These are phyloP conservation scores for Drosophila acutilabella DNA, from an alignment of 2,888 invertebrate genomes.

Conservation along the genomic window DNA sequence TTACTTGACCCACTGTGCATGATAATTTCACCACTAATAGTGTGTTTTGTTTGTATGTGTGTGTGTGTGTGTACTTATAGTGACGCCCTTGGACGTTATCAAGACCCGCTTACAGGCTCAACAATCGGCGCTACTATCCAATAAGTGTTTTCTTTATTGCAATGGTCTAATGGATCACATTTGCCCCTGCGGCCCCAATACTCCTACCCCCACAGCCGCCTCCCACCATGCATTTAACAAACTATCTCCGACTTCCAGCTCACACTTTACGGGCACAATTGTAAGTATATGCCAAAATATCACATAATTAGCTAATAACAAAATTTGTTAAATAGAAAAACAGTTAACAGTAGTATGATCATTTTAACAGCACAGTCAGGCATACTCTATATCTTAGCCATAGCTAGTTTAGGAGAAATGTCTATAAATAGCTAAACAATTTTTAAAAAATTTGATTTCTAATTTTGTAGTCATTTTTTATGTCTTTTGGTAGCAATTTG, in stretches of 20 bases:
- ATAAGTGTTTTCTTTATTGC: conserved; percentile 97
- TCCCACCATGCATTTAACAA: conserved; percentile 52
- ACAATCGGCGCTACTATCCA: conserved; percentile 91
- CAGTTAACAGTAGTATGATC: too few relatives aligned
- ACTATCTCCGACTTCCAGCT: conserved; percentile 39
- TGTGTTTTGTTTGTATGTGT: neutral
- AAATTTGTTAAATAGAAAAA: neutral
- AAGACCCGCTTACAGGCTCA: conserved; percentile 99
- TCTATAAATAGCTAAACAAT: too few relatives aligned
- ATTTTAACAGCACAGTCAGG: too few relatives aligned
- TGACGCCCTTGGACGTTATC: conserved; percentile 99
- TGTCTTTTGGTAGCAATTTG: too few relatives aligned
- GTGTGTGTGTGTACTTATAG: conserved; percentile 85
- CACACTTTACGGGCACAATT: conserved; percentile 91
- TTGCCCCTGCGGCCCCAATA: conserved; percentile 90
- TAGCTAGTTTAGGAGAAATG: too few relatives aligned
- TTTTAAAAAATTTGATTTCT: too few relatives aligned
- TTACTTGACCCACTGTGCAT: neutral
- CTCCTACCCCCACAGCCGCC: conserved; percentile 59
- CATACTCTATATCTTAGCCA: too few relatives aligned
- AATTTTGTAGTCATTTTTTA: too few relatives aligned
- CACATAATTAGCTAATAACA: too few relatives aligned
- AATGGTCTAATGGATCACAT: conserved; percentile 99
- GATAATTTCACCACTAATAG: conserved; percentile 38
- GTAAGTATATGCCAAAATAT: conserved; percentile 85